Base-by-base conservation (phyloP, 2,113 vertebrate species). In the Albula glossodonta region DNA sequence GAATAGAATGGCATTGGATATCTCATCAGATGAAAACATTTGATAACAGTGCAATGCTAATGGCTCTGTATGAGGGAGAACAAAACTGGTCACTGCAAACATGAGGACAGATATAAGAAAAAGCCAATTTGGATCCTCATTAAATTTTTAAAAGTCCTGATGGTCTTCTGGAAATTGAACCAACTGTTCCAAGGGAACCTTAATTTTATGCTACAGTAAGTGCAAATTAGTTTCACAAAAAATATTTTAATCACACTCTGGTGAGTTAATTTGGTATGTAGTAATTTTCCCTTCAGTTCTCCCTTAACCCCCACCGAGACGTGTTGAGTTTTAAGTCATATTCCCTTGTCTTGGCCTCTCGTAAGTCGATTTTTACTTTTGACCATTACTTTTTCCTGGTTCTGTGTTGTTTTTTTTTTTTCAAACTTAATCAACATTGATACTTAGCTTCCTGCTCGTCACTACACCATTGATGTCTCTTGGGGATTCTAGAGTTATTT, bases 201-300 rank as follows among this genome's bases (percentile, higher is more conserved):
- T 92, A 89, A 95, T 95, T 95, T 94, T 94, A 94, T 94, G 94
- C 92, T 93, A 94, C 93, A 95, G 93, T 94, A 94, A 94, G 93
- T 93, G 92, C 93, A 95, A 95, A 95, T 95, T 94, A 95, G 92
- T 92, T 95, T 94, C 91, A 92, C 90, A 90, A 91, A 94, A 95
- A 92, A 86, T 87, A 89, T 91, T 94, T 94, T 94, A 94, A 94
- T 94, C 92, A 94, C 92, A 93, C 89, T 91, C 87, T 52, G 90
- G 90, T 25, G 66, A 91, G 93, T 92, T 95, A 94, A 95, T 95
- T 94, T 94, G 89, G 91, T 92, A 90, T 91, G 91, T 86, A 90
- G 88, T 93, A 90, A 92, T 93, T 93, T 93, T 91, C 91, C 66
- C 87, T 87, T 91, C 86, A 91, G 88, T 56, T 56, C 12, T 9